phyloP scores from a whole-genome alignment of 2,888 invertebrate genomes.

The Carabus problematicus region DNA sequence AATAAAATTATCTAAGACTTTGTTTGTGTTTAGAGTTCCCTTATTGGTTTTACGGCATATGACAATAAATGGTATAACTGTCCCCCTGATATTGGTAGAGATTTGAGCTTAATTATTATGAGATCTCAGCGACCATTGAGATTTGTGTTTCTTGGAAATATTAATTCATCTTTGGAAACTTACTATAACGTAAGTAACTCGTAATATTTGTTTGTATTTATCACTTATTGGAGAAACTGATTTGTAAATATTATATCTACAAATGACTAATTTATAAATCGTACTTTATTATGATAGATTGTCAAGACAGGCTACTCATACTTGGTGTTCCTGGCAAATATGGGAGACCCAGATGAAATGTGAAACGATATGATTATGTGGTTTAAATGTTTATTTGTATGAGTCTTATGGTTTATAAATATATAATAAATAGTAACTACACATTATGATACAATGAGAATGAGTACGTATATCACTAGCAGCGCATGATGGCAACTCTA shows the following conservation, averaged over 20 bases:
- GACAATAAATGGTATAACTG: constrained; percentile 33
- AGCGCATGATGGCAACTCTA: constrained; percentile 35
- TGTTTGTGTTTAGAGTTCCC: constrained; percentile 19
- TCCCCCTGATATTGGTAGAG: constrained; percentile 23
- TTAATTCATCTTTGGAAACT: constrained; percentile 27
- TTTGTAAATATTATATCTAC: constrained; percentile 3
- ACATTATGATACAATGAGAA: constrained; percentile 38
- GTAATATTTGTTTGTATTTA: no score
- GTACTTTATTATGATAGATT: constrained; percentile 20
- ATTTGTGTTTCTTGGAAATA: constrained; percentile 27
- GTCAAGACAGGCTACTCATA: constrained; percentile 38
- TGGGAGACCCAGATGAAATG: constrained; percentile 26
- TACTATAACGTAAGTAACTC: constrained; percentile 34
- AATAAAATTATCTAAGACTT: constrained; percentile 8
- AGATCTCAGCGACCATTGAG: constrained; percentile 27
- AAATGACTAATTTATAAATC: no score
- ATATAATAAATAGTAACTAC: constrained; percentile 37
- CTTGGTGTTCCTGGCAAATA: constrained; percentile 33
- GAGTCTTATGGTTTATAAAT: constrained; percentile 39
- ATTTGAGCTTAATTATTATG: constrained; percentile 35
- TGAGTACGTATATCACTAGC: constrained; percentile 32
- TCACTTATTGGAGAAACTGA: no score
- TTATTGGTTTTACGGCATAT: constrained; percentile 24
- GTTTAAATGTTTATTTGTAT: constrained; percentile 25
- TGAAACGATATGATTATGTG: constrained; percentile 9